These are phyloP conservation scores for Zygogramma bicolorata DNA, from an alignment of 2,888 invertebrate genomes.

Conservation along the genomic window DNA sequence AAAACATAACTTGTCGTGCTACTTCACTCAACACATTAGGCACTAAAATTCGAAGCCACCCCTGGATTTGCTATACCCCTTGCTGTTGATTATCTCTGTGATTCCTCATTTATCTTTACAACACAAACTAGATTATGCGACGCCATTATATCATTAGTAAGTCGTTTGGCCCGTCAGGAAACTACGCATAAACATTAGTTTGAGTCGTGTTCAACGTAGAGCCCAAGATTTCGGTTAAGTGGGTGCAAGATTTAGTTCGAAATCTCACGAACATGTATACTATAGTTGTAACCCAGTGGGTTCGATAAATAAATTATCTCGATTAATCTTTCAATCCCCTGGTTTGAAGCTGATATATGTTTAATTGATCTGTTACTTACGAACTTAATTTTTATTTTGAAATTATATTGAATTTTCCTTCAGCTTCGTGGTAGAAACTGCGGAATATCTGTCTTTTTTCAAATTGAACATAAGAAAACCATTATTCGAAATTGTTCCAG, in stretches of 20 bases:
- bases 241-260: slow-evolving; percentile 37
- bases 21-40: too few relatives aligned
- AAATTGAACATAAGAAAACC: too few relatives aligned
- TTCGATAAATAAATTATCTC: background rate
- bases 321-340: background rate
- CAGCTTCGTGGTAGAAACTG: too few relatives aligned
- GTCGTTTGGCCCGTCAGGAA: slow-evolving; percentile 39
- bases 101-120: slow-evolving; percentile 33
- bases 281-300: background rate
- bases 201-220: slow-evolving; percentile 21
- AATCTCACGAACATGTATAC: background rate
- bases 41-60: background rate
- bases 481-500: too few relatives aligned
- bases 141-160: slow-evolving; percentile 44
- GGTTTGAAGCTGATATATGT: background rate
- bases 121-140: slow-evolving; percentile 32
- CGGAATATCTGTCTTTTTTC: too few relatives aligned
- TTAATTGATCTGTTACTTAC: background rate
- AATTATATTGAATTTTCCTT: too few relatives aligned
- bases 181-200: slow-evolving; percentile 40
- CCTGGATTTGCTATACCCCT: slow-evolving; percentile 5
- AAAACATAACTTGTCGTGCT: too few relatives aligned
- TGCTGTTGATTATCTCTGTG: slow-evolving; percentile 19
- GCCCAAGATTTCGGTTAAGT: slow-evolving; percentile 38
- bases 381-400: background rate